Percentiles rank a stretch among this genome's conserved stretches.
Evolutionary conservation across 1,140 invertebrate genomes (phyloP).

Genomic region (Latrodectus geometricus): DNA sequence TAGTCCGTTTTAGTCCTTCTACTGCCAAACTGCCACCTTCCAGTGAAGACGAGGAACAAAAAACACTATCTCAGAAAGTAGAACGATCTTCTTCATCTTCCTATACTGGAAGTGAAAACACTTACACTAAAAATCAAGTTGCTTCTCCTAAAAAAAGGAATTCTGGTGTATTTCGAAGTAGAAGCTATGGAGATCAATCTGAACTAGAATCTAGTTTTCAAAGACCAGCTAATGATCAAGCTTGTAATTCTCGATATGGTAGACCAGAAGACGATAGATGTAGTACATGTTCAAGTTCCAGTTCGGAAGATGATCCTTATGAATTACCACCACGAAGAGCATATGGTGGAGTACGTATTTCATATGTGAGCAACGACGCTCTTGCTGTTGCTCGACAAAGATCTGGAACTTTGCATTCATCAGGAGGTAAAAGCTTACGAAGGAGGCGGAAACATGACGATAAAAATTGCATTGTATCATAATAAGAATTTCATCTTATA

Average conservation of each 20-base stretch:
- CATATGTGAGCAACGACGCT: constrained; percentile 89
- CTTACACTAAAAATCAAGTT: constrained; percentile 5
- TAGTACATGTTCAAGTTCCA: constrained; percentile 86
- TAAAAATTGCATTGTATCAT: constrained; percentile 67
- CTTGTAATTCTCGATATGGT: constrained; percentile 52
- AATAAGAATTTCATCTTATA: constrained; percentile 44
- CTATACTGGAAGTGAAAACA: constrained; percentile 23
- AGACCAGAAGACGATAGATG: constrained; percentile 70
- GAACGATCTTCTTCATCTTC: constrained; percentile 42
- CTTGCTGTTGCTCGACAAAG: constrained; percentile 73
- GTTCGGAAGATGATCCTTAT: constrained; percentile 78
- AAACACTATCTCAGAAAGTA: constrained; percentile 40
- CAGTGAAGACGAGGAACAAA: constrained; percentile 55
- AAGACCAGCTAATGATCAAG: constrained; percentile 65
- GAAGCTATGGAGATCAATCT: constrained; percentile 61
- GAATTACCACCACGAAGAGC: constrained; percentile 78
- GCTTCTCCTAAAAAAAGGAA: constrained; percentile 23
- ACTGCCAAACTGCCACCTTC: constrained; percentile 52
- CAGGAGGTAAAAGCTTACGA: constrained; percentile 39
- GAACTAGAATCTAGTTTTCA: constrained; percentile 41
- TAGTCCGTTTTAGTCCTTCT: constrained; percentile 53
- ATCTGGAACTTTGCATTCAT: constrained; percentile 31
- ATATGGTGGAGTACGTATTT: constrained; percentile 84
- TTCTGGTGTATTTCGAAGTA: constrained; percentile 45
- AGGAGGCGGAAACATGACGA: constrained; percentile 64